Base-by-base conservation (phyloP, 2,888 invertebrate genomes). In the Gasteruption jaculator region DNA sequence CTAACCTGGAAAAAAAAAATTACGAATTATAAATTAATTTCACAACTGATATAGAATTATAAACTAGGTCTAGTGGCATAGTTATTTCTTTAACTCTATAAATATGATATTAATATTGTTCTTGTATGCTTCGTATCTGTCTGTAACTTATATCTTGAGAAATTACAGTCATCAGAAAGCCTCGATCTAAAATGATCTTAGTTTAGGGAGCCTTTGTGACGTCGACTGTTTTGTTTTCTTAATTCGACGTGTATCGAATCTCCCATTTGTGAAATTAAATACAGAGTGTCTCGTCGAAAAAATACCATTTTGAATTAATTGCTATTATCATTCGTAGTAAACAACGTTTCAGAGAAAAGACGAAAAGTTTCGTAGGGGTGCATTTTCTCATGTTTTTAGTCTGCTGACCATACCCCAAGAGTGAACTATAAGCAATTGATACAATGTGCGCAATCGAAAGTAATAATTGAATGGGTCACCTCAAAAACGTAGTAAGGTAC, bases 51-150 rank as follows among this genome's bases (percentile, higher is more conserved):
- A 26, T 30, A 16, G 19, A n/a, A 20, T 26, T 4, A 11, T 35
- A 15, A 21, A 32, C n/a, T n/a, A n/a, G n/a, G n/a, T n/a, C n/a
- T n/a, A n/a, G n/a, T n/a, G n/a, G n/a, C n/a, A n/a, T n/a, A n/a
- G n/a, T n/a, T 3, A 22, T 22, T 5, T 6, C 25, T 19, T 38
- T 21, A 37, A 15, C 40, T 18, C 10, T 32, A 38, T 24, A 22
- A 20, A 20, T 38, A 32, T 18, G 26, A 20, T 27, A 25, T 26
- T 2, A 32, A 20, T 52, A 52, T 19, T 24, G n/a, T n/a, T n/a
- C n/a, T 24, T 76, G 74, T 77, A 37, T 60, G 74, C 76, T 73
- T 67, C 76, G 76, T 77, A 77, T 78, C 78, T 78, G 78, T 78
- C 75, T 74, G 68, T 67, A 75, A 72, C 65, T 69, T 71, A 75